These are phyloP conservation scores for Adelosebastes latens DNA, from an alignment of 2,797 vertebrate genomes.

Conservation along the genomic window DNA sequence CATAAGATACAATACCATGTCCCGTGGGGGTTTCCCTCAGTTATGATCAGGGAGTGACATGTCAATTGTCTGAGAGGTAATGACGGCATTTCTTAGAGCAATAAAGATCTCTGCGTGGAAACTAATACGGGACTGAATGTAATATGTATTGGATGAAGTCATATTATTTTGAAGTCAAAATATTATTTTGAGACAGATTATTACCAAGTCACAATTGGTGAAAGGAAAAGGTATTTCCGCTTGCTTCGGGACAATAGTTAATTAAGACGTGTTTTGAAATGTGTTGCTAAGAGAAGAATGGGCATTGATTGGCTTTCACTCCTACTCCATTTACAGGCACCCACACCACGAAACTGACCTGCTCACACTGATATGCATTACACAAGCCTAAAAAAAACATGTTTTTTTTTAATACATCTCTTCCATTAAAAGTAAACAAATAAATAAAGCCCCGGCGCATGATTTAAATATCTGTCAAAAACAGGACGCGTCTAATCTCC, in stretches of 20 bases:
- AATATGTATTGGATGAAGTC: background rate
- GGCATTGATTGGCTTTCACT: slow-evolving; percentile 32
- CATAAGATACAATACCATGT: slow-evolving; percentile 7
- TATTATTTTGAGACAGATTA: background rate
- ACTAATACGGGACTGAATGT: background rate
- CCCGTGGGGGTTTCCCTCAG: slow-evolving; percentile 6
- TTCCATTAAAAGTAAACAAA: slow-evolving; percentile 28
- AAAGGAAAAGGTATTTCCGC: background rate
- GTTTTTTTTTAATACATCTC: slow-evolving; percentile 12
- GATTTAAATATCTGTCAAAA: slow-evolving; percentile 50
- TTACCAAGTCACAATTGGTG: slow-evolving; percentile 6
- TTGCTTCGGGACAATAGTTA: slow-evolving; percentile 10
- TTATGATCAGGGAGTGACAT: slow-evolving; percentile 30
- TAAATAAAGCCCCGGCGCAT: background rate
- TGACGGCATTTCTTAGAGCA: background rate
- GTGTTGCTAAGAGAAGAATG: slow-evolving; percentile 6
- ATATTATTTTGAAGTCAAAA: too few species aligned
- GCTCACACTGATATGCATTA: slow-evolving; percentile 7
- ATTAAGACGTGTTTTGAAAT: slow-evolving; percentile 39
- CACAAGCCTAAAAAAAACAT: background rate
- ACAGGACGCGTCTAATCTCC: slow-evolving; percentile 50
- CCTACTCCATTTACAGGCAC: background rate
- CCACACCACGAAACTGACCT: slow-evolving; percentile 5
- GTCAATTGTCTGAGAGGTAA: background rate
- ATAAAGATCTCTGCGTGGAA: background rate